phyloP scores from a whole-genome alignment of 2,888 invertebrate genomes.

The Microplitis deprimator region DNA sequence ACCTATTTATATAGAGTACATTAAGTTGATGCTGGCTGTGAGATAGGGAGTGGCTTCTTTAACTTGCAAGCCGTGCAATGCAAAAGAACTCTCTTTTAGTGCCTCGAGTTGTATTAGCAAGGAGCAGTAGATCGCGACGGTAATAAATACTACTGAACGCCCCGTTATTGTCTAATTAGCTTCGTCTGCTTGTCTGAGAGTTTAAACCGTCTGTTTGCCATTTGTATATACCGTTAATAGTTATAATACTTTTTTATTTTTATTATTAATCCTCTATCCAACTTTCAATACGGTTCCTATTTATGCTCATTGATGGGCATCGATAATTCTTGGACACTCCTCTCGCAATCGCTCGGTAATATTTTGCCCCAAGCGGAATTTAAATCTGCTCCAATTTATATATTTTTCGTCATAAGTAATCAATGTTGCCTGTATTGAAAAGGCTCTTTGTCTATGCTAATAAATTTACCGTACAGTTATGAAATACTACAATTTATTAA shows the following conservation, averaged over 20 bases:
- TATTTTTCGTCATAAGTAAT: background rate
- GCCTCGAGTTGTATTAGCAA: constrained; percentile 13
- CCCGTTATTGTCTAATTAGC: constrained; percentile 54
- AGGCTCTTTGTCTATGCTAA: too few species aligned
- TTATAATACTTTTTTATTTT: constrained; percentile 48
- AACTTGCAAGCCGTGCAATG: constrained; percentile 31
- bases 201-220: constrained; percentile 40
- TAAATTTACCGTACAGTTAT: too few species aligned
- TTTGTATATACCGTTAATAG: constrained; percentile 47
- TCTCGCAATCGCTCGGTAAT: background rate
- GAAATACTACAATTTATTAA: too few species aligned
- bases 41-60: constrained; percentile 50
- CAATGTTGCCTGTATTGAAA: too few species aligned
- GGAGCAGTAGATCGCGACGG: constrained; percentile 40
- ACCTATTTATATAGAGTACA: background rate
- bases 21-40: constrained; percentile 28
- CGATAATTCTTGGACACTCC: constrained; percentile 5
- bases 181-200: constrained; percentile 45
- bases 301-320: constrained; percentile 8
- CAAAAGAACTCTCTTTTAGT: constrained; percentile 36
- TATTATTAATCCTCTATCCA: constrained; percentile 39
- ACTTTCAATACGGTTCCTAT: background rate
- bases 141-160: constrained; percentile 48
- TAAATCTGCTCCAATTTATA: constrained; percentile 9
- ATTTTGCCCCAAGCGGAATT: background rate